Evolutionary conservation across 2,113 vertebrate genomes (phyloP).

Genomic region (Microtus montanus): DNA sequence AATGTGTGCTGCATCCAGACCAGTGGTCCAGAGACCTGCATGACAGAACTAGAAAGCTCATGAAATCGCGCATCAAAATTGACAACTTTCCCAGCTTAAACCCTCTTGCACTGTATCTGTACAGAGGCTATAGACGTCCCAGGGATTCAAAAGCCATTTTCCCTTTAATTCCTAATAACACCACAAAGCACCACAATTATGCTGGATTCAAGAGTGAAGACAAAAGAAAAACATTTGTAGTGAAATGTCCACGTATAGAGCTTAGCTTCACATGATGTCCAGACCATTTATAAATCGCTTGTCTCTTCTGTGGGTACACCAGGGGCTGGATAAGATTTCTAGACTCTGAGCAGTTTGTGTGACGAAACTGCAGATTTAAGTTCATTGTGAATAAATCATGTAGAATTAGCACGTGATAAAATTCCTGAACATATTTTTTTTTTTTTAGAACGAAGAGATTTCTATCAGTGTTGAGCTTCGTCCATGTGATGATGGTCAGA

Average conservation of each 20-base stretch:
- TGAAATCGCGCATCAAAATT: neutral
- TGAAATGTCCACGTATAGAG: neutral
- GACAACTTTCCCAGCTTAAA: neutral
- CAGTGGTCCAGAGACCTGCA: neutral
- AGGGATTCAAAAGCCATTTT: neutral
- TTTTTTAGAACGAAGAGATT: constrained; percentile 72
- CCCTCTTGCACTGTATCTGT: neutral
- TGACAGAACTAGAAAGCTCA: neutral
- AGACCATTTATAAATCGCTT: neutral
- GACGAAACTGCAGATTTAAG: neutral
- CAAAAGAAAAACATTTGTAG: neutral
- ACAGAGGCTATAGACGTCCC: neutral
- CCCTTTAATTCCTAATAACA: neutral
- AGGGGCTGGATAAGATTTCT: neutral
- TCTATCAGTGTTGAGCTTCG: constrained; percentile 70
- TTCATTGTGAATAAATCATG: neutral
- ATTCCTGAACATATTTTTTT: constrained; percentile 2
- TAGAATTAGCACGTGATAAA: neutral
- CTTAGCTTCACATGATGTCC: neutral
- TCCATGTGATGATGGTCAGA: constrained; percentile 65
- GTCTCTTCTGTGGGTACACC: neutral
- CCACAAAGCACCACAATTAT: neutral
- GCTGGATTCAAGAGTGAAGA: neutral
- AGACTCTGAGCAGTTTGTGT: neutral
- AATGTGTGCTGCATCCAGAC: neutral